phyloP scores from a whole-genome alignment of 2,797 vertebrate species.

The Molossus molossus region DNA sequence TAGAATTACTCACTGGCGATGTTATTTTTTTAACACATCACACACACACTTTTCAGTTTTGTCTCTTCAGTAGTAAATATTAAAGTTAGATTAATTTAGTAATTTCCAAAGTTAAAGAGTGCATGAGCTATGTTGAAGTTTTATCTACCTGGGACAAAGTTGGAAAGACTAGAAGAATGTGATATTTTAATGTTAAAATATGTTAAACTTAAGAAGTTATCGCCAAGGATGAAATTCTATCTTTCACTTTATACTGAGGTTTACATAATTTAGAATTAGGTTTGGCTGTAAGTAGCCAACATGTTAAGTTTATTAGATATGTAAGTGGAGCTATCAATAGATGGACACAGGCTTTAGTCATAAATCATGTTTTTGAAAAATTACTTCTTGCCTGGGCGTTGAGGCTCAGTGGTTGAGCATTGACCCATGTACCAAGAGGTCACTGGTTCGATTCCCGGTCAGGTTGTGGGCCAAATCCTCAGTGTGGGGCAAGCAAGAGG shows the following conservation, averaged over 20 bases:
- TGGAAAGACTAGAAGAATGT: background rate
- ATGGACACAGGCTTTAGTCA: background rate
- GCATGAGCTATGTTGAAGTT: background rate
- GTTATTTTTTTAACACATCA: background rate
- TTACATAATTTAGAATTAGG: background rate
- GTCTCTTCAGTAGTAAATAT: background rate
- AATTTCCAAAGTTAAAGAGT: conserved; percentile 12
- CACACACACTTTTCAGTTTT: background rate
- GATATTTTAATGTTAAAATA: background rate
- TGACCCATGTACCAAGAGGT: no score
- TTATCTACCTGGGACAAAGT: background rate
- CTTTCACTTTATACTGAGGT: background rate
- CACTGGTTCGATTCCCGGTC: no score
- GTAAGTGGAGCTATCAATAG: background rate
- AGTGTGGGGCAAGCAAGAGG: no score
- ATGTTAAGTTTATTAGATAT: background rate
- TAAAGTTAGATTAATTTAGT: background rate
- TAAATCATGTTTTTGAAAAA: background rate
- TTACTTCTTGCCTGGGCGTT: no score
- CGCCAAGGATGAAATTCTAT: background rate
- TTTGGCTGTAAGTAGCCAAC: background rate
- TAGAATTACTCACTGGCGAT: background rate
- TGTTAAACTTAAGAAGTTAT: background rate
- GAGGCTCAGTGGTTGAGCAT: no score
- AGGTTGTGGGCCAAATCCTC: no score